Evolutionary conservation across 2,113 vertebrate genomes (phyloP).

Genomic region (Vireo altiloquus): DNA sequence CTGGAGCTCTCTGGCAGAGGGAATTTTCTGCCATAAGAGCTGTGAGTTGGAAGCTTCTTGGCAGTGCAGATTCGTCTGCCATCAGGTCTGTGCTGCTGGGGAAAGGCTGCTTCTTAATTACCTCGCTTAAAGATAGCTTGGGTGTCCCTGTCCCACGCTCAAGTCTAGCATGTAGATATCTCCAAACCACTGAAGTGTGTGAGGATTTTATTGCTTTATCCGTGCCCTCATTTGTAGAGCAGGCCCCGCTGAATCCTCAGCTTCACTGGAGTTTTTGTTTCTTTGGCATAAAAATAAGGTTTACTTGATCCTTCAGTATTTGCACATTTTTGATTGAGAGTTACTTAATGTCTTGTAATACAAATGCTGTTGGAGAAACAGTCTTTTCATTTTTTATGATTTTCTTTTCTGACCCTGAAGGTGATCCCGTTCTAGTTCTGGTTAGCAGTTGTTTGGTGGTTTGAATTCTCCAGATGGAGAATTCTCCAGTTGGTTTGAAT

Average conservation of each 20-base stretch:
- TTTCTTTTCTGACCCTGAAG: neutral
- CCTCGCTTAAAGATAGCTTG: neutral
- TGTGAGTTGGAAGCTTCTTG: neutral
- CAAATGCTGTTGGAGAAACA: neutral
- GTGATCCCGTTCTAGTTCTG: neutral
- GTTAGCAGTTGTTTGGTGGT: neutral
- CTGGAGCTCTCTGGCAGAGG: neutral
- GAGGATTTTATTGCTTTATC: neutral
- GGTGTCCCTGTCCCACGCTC: neutral
- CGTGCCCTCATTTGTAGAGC: neutral
- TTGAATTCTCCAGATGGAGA: neutral
- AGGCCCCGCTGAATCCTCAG: neutral
- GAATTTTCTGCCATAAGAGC: neutral
- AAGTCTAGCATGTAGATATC: neutral
- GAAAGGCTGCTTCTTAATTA: slow-evolving; percentile 12
- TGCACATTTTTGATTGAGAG: neutral
- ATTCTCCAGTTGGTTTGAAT: neutral
- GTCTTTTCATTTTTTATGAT: neutral
- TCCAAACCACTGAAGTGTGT: neutral
- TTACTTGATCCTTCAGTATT: neutral
- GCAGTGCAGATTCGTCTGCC: neutral
- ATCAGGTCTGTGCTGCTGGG: slow-evolving; percentile 30
- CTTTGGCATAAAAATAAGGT: neutral
- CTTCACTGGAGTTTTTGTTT: neutral
- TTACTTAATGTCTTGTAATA: neutral